Conservation (phyloP, 2,888 invertebrate species). For the Loripinus fragilis region DNA sequence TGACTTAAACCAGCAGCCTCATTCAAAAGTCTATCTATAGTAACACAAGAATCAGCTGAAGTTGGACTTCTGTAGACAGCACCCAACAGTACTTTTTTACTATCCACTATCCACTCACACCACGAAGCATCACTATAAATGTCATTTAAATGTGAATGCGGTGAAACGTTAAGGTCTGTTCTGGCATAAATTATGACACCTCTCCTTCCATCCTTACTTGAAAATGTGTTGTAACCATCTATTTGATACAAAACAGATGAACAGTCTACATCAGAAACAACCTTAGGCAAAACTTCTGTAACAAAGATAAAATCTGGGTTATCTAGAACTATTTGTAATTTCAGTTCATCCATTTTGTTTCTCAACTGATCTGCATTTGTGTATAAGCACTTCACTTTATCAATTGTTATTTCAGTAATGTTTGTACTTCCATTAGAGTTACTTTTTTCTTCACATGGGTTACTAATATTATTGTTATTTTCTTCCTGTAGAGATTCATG, state of each 20-base stretch:
- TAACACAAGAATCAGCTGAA: not conserved
- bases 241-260: conserved; percentile 28
- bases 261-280: not conserved
- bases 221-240: conserved; percentile 20
- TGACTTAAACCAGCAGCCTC: not conserved
- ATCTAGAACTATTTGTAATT: conserved; percentile 16
- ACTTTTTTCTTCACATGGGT: not conserved
- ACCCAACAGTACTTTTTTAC: not conserved
- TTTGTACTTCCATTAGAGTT: not conserved
- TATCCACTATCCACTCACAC: conserved; percentile 1
- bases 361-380: conserved; percentile 33
- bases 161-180: conserved; percentile 23
- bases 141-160: conserved; percentile 2
- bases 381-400: conserved; percentile 23
- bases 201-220: conserved; percentile 26
- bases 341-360: conserved; percentile 32
- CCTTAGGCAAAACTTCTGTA: conserved; percentile 26
- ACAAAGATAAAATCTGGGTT: conserved; percentile 30
- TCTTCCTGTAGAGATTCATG: not conserved
- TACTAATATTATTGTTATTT: not conserved
- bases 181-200: conserved; percentile 35
- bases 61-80: conserved; percentile 17
- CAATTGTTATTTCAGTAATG: not conserved
- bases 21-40: not conserved
- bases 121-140: conserved; percentile 24